A percentile compares a stretch with the other conserved stretches of the same genome.
phyloP scores from a whole-genome alignment of 2,113 vertebrate genomes.

The Nerophis ophidion region DNA sequence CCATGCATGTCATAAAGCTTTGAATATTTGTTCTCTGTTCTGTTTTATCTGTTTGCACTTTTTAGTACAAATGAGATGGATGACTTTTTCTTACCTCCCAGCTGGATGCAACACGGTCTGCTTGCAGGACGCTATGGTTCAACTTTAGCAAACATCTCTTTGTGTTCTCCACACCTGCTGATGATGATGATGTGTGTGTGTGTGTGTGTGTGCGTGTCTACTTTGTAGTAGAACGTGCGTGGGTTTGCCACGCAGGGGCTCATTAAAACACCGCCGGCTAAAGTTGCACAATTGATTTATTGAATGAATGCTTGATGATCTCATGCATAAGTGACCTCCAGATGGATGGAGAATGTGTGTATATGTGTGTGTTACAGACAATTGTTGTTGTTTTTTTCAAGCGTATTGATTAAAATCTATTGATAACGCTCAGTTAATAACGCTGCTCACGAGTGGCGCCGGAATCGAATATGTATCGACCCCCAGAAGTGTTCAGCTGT shows the following conservation, averaged over 20 bases:
- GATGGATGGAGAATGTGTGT: not conserved
- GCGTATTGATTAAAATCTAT: conserved; percentile 54
- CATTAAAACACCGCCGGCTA: conserved; percentile 60
- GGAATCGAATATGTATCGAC: conserved; percentile 57
- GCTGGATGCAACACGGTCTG: conserved; percentile 42
- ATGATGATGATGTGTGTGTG: not conserved
- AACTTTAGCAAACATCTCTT: conserved; percentile 30
- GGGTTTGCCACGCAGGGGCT: conserved; percentile 48
- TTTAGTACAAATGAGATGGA: not conserved
- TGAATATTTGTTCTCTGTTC: no score
- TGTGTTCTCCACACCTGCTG: conserved; percentile 69
- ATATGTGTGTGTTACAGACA: not conserved
- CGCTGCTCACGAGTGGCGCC: conserved; percentile 32
- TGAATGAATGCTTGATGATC: conserved; percentile 59
- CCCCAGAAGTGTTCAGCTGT: conserved; percentile 28
- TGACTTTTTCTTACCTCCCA: conserved; percentile 44
- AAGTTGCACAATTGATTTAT: conserved; percentile 64
- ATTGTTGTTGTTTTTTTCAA: conserved; percentile 10
- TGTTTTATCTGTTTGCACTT: not conserved
- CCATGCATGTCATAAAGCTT: no score
- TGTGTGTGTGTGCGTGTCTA: not conserved
- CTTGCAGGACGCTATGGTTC: conserved; percentile 29
- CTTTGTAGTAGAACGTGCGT: conserved; percentile 28
- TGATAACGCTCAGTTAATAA: conserved; percentile 39
- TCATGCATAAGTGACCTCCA: conserved; percentile 39